Percentiles rank a stretch among this genome's conserved stretches.
Evolutionary conservation across 2,113 vertebrate species (phyloP).

Genomic region (Azemiops feae): DNA sequence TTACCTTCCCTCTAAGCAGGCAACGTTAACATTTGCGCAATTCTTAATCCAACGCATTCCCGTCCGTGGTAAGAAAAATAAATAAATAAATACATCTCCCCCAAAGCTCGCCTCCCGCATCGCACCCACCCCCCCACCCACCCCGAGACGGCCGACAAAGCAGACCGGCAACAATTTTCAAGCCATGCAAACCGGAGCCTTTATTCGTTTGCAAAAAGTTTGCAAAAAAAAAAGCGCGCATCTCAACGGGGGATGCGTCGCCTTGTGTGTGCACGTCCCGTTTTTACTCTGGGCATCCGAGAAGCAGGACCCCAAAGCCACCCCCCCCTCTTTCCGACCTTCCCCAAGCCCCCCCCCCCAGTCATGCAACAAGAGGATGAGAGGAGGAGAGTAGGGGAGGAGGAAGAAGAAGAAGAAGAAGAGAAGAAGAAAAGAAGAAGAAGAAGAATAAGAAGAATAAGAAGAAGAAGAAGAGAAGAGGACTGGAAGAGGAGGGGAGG

Average conservation of each 20-base stretch:
- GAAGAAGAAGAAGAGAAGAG: no score
- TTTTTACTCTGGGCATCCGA: not conserved
- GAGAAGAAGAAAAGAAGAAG: rapidly evolving
- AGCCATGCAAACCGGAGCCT: not conserved
- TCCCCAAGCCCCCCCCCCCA: not conserved
- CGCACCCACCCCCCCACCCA: not conserved
- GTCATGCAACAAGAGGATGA: not conserved
- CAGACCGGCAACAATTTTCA: not conserved
- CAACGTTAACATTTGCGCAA: not conserved
- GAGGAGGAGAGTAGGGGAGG: no score
- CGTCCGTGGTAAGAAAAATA: not conserved
- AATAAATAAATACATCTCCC: no score
- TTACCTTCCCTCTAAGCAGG: no score
- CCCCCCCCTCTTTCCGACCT: not conserved
- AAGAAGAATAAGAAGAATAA: no score
- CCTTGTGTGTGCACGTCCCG: no score
- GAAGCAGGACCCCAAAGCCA: not conserved
- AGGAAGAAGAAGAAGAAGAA: no score
- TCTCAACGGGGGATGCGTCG: not conserved
- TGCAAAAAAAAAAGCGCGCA: not conserved
- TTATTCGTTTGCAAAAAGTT: not conserved
- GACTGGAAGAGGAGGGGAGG: rapidly evolving
- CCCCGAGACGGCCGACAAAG: not conserved
- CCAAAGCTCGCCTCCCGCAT: not conserved
- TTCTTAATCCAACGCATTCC: not conserved